Conservation (phyloP, 2,888 invertebrate species). For the Melanargia galathea region DNA sequence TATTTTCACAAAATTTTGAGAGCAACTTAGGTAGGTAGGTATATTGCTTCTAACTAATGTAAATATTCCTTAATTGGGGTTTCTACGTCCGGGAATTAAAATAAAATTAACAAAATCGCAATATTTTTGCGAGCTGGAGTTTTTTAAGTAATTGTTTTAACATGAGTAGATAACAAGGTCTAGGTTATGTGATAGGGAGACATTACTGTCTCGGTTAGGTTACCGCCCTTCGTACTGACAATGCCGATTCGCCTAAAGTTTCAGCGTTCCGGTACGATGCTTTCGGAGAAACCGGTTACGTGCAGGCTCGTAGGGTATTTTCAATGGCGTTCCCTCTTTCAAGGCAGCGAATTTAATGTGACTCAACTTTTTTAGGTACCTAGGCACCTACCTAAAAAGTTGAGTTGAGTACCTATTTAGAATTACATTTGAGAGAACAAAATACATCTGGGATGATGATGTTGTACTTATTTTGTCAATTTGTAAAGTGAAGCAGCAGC, state of each 20-base stretch:
- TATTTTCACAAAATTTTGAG: background rate
- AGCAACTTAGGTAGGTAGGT: no score
- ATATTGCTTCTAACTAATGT: no score
- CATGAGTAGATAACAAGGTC: background rate
- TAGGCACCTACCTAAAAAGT: no score
- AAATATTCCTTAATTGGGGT: background rate
- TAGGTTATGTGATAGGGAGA: background rate
- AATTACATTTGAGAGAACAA: no score
- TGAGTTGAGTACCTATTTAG: no score
- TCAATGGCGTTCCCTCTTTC: background rate
- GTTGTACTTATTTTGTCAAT: background rate
- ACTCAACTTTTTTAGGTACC: no score
- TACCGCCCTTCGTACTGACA: constrained; percentile 8
- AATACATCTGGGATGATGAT: background rate
- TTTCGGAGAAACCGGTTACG: constrained; percentile 5
- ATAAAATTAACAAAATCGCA: no score
- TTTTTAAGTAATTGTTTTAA: background rate
- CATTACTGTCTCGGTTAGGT: background rate
- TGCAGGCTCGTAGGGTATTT: background rate
- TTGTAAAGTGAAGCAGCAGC: no score
- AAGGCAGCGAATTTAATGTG: background rate
- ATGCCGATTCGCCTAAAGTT: constrained; percentile 8
- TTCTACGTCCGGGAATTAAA: background rate
- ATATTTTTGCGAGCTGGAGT: background rate
- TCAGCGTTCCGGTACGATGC: constrained; percentile 16